Evolutionary conservation across 2,888 invertebrate species (phyloP), one percentile per base, ranked within the genome.

Genomic region (Cosmia trapezina): DNA sequence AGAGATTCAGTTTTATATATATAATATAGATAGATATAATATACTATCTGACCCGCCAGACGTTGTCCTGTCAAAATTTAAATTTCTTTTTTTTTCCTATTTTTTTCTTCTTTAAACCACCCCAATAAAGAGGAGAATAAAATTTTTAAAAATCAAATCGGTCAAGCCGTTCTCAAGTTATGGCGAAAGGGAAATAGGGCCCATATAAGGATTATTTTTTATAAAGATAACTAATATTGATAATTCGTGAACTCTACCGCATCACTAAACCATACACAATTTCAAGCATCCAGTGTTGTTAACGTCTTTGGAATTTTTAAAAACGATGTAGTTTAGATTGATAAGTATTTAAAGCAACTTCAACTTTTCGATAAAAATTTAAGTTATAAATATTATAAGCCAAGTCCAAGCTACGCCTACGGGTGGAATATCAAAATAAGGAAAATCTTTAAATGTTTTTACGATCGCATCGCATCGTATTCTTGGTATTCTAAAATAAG

Each of bases 401-500:
- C 43, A 22, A 7, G 7, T 14, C 22, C 22, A 68, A 49, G 47
- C n/a, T 57, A 51, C 82, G 49, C 37, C 54, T 70, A 62, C 43
- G 8, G 14, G 0, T 22, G 9, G 8, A 12, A 54, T 11, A 57
- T 6, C n/a, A 51, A 78, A 78, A 78, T 69, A 72, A 80, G 68
- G 72, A 71, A 78, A 80, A 81, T 47, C 22, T 64, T 57, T 45
- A 47, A 45, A 59, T 53, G 17, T 41, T 57, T 41, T 57, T 19
- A 47, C 12, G 33, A 66, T 65, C 28, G 33, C 57, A 66, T 65
- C 28, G 33, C 57, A 17, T 12, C 28, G 14, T 33, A 49, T 81
- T 81, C 69, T 70, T 60, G 37, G 83, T 70, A 76, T 60, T 43
- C 9, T 37, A n/a, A 63, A 54, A 63, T 17, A 54, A 53, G 33